A percentile compares a stretch with the other conserved stretches of the same genome.
These are phyloP conservation scores for Pteropus rufus DNA, from an alignment of 2,797 vertebrate species.

Conservation along the genomic window DNA sequence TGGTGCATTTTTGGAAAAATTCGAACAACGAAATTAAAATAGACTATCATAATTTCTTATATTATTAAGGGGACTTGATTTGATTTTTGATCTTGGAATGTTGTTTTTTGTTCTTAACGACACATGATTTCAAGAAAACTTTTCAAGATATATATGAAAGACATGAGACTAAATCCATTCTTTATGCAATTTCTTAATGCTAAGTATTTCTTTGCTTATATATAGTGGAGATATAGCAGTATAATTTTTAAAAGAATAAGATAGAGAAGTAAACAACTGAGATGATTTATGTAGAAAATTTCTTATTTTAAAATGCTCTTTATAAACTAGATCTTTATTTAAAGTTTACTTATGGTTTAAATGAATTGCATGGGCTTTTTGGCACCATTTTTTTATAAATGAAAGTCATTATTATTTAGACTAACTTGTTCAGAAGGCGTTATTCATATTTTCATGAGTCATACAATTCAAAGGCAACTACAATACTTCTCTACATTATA, in stretches of 20 bases:
- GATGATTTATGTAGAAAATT: conserved; percentile 30
- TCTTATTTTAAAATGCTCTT: not conserved
- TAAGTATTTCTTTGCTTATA: not conserved
- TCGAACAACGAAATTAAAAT: not conserved
- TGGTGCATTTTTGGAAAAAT: not conserved
- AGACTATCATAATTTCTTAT: not conserved
- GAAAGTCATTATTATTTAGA: not conserved
- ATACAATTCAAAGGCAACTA: not conserved
- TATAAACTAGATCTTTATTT: not conserved
- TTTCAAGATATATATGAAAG: not conserved
- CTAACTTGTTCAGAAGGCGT: not conserved
- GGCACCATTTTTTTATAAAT: conserved; percentile 21
- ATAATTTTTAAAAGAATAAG: not conserved
- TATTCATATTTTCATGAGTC: not conserved
- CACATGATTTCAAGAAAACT: not conserved
- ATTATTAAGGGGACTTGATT: not conserved
- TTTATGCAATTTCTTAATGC: not conserved
- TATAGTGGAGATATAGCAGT: not conserved
- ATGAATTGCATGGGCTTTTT: not conserved
- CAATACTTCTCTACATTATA: not conserved
- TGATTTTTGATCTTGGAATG: not conserved
- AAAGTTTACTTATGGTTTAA: conserved; percentile 10
- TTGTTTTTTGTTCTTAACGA: conserved; percentile 17
- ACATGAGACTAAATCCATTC: not conserved
- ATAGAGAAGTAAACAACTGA: not conserved